Evolutionary conservation across 1,140 invertebrate genomes (phyloP), one percentile per base, ranked within the genome.

Genomic region (Bombus sibiricus): DNA sequence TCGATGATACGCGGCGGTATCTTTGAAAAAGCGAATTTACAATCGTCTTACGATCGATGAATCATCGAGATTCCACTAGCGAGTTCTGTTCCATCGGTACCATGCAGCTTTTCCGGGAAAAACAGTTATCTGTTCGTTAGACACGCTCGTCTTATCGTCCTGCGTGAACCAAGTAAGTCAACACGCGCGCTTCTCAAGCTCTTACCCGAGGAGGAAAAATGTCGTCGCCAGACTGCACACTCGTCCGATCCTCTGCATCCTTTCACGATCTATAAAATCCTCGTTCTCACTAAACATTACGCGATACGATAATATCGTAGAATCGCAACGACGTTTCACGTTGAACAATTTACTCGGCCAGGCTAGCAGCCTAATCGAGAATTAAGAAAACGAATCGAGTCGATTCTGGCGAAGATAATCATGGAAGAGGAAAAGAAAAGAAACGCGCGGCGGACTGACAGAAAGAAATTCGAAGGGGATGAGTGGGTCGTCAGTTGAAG

Each of bases 401-500:
- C 43, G 41, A 81, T 73, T 81, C 39, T 78, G 41, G 76, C 66
- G 69, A 72, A 18, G 59, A 80, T 88, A 86, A 88, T 88, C 72
- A 37, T 1, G 68, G 25, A 69, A 9, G 41, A 39, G 59, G 64
- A 25, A 1, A 28, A 69, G 37, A 6, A 5, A 28, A 69, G 68
- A 4, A 18, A 25, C 0, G 22, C 72, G n/a, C 57, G 59, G 68
- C 37, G 47, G 75, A 53, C 72, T 76, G 62, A 86, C 81, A 62
- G n/a, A 81, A 90, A 80, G 86, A 75, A 81, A 34, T 32, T 59
- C 43, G 53, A 77, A 71, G 62, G 62, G 75, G 41, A 64, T 43
- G 74, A 37, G 64, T 86, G 78, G 80, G 89, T 92, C 91, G 93
- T 92, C 93, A 93, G 94, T 94, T 94, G 94, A 94, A 94, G 94